Evolutionary conservation across 2,113 vertebrate species (phyloP), one percentile per base, ranked within the genome.

Genomic region (Centropus unirufus): DNA sequence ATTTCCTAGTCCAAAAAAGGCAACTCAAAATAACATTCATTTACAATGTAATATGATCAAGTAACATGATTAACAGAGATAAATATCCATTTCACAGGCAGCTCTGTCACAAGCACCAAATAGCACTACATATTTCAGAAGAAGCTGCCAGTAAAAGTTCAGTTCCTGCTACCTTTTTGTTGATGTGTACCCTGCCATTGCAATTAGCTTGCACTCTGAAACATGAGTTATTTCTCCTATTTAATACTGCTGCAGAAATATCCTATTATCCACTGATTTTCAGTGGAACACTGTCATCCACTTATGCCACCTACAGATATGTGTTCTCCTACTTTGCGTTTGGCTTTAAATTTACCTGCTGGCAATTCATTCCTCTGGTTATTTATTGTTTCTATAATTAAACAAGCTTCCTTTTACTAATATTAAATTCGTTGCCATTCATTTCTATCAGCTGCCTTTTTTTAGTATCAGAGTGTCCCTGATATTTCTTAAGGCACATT

Each of bases 241-340:
- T 62, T 63, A 46, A 83, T 12, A 7, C 32, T 67, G 64, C 39
- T 81, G 61, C 42, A 80, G 47, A 22, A 32, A 11, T 9, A 22
- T 26, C 18, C 11, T n/a, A 1, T 75, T 78, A 51, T 12, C 26
- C 64, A 12, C 47, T 44, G 69, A 29, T 44, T 81, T 74, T 44
- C 73, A 40, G 24, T 16, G 32, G 73, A 59, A 61, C 1, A 0
- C 30, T 34, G 9, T 44, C 57, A 36, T 47, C 23, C 62, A 68
- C 57, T 81, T 91, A 78, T 40, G 26, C 7, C 73, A 61, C 17
- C 21, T 52, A 34, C 16, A 91, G 32, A 17, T 29, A 49, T 10
- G 5, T 6, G 26, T 10, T 46, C 17, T 68, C 40, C 42, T 17
- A 54, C 68, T 21, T n/a, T 1, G 3, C 0, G 0, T 15, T 87